These are phyloP conservation scores for Cheumatopsyche charites DNA, from an alignment of 1,140 invertebrate species.

Conservation along the genomic window DNA sequence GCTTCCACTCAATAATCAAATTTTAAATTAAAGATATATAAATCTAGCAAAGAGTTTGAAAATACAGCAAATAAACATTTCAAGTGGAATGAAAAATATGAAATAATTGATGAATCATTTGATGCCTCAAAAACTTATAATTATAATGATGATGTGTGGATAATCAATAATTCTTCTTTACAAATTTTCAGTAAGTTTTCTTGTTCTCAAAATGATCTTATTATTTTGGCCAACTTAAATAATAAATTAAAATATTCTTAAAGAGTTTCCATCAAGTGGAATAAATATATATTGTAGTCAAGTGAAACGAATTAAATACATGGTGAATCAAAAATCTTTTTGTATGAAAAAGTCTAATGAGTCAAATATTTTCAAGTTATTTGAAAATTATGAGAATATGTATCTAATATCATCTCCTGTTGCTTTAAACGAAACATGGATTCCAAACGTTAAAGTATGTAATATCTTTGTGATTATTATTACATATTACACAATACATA, in stretches of 20 bases:
- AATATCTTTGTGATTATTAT: conserved; percentile 21
- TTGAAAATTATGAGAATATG: conserved; percentile 47
- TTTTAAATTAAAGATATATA: conserved; percentile 32
- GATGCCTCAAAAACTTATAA: conserved; percentile 41
- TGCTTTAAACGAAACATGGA: conserved; percentile 44
- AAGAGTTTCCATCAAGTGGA: conserved; percentile 51
- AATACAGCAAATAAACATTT: conserved; percentile 33
- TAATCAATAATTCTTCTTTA: conserved; percentile 40
- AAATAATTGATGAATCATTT: conserved; percentile 19
- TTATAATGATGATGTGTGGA: conserved; percentile 42
- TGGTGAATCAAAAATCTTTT: conserved; percentile 52
- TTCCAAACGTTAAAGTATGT: conserved; percentile 30
- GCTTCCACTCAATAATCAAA: conserved; percentile 17
- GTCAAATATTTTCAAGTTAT: conserved; percentile 53
- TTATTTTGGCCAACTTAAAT: background rate
- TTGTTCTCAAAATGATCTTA: background rate
- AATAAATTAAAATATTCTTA: conserved; percentile 16
- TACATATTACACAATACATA: conserved; percentile 2
- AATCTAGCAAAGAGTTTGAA: conserved; percentile 36
- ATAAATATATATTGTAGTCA: conserved; percentile 54
- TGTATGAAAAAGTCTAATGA: conserved; percentile 54
- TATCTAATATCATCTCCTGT: conserved; percentile 41
- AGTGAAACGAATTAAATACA: conserved; percentile 52
- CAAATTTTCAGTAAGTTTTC: conserved; percentile 36
- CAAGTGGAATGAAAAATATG: conserved; percentile 28